phyloP scores from a whole-genome alignment of 2,888 invertebrate genomes.

The Xylota sylvarum region DNA sequence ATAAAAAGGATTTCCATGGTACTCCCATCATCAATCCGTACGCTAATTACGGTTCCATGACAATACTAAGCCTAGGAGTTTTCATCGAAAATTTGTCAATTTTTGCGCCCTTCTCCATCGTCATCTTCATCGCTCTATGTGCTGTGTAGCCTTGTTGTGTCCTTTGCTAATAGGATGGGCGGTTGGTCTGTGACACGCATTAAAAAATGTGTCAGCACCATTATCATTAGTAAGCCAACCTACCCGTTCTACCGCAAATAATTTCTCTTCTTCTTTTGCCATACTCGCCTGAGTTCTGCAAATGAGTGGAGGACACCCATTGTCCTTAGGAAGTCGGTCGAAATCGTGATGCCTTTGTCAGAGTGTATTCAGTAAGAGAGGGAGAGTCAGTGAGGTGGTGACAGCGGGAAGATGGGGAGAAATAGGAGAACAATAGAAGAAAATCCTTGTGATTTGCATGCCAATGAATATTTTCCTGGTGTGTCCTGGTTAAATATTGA shows the following conservation, averaged over 20 bases:
- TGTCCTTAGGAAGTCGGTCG: conserved; percentile 65
- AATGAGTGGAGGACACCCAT: conserved; percentile 55
- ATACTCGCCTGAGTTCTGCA: conserved; percentile 39
- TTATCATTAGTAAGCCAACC: conserved; percentile 70
- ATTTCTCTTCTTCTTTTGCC: conserved; percentile 36
- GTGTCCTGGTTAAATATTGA: conserved; percentile 79
- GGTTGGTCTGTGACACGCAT: conserved; percentile 62
- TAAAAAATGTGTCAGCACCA: conserved; percentile 74
- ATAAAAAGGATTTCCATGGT: conserved; percentile 55
- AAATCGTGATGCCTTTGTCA: conserved; percentile 62
- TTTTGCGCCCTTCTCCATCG: background rate
- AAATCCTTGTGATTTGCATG: conserved; percentile 83
- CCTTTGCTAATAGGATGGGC: conserved; percentile 35
- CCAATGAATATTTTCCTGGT: conserved; percentile 81
- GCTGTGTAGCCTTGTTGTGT: conserved; percentile 15
- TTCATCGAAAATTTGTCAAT: conserved; percentile 61
- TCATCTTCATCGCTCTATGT: conserved; percentile 16
- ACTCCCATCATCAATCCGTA: conserved; percentile 20
- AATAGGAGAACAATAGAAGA: conserved; percentile 78
- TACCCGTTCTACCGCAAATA: conserved; percentile 61
- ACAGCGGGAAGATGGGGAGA: background rate
- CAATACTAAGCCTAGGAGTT: conserved; percentile 48
- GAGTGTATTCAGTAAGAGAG: no score
- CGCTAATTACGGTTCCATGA: conserved; percentile 66
- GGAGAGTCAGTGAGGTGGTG: background rate